phyloP scores from a whole-genome alignment of 1,140 invertebrate genomes.

The Sipha flava region DNA sequence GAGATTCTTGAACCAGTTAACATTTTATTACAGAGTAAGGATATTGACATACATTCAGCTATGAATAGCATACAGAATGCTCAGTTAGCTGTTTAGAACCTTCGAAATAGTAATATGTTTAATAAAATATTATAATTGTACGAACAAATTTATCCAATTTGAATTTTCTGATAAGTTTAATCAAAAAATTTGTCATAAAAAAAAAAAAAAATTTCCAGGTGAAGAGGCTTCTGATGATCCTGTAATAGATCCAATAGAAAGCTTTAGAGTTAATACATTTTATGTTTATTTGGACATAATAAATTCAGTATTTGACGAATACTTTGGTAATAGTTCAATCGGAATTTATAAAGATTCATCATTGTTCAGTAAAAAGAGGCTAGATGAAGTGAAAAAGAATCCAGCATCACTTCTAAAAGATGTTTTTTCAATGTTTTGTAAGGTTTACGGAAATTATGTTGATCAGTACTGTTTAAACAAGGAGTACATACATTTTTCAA shows the following conservation, averaged over 20 bases:
- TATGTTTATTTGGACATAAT: neutral
- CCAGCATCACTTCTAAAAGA: neutral
- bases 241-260: neutral
- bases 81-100: neutral
- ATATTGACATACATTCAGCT: neutral
- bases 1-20: neutral
- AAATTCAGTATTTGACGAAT: neutral
- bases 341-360: neutral
- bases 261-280: neutral
- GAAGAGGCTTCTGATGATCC: neutral
- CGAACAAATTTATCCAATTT: neutral
- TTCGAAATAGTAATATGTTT: neutral
- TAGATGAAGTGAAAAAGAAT: neutral
- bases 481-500: neutral
- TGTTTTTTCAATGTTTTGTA: neutral
- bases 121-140: neutral
- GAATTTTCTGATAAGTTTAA: neutral
- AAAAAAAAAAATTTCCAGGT: neutral
- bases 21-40: neutral
- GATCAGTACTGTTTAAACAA: neutral
- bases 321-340: neutral
- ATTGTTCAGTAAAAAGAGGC: neutral
- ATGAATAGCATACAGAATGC: neutral
- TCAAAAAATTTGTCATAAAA: neutral
- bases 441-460: neutral